Conservation (phyloP, 2,797 vertebrate genomes). For the Enteromius thamalakanensis region DNA sequence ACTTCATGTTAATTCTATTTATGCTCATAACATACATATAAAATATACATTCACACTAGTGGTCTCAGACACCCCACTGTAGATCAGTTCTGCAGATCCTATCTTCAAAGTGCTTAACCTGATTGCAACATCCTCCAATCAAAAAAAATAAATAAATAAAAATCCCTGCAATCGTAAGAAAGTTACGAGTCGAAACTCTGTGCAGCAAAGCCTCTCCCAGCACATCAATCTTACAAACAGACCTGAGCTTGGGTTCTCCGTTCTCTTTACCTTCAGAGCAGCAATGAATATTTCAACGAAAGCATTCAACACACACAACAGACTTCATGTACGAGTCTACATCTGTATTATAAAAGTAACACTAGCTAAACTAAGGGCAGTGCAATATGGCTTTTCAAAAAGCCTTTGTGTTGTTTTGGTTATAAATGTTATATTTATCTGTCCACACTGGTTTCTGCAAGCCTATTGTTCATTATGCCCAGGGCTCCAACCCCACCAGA, state of each 20-base stretch:
- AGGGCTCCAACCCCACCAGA: constrained; percentile 84
- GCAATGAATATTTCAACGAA: constrained; percentile 36
- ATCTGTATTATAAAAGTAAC: constrained; percentile 12
- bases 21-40: not conserved
- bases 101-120: constrained; percentile 15
- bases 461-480: constrained; percentile 87
- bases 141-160: too few relatives aligned
- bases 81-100: not conserved
- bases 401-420: constrained; percentile 30
- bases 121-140: constrained; percentile 9
- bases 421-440: constrained; percentile 68
- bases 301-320: constrained; percentile 20
- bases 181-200: constrained; percentile 15
- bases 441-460: constrained; percentile 85
- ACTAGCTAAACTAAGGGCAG: constrained; percentile 22
- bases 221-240: constrained; percentile 27
- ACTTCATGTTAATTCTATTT: not conserved
- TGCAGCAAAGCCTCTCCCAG: constrained; percentile 37
- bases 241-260: constrained; percentile 41
- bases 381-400: constrained; percentile 37
- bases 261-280: constrained; percentile 39
- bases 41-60: not conserved
- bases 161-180: not conserved
- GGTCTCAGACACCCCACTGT: constrained; percentile 3
- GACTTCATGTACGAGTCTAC: constrained; percentile 18